Conservation (phyloP, 2,888 invertebrate genomes). For the Brachyopa scutellaris region DNA sequence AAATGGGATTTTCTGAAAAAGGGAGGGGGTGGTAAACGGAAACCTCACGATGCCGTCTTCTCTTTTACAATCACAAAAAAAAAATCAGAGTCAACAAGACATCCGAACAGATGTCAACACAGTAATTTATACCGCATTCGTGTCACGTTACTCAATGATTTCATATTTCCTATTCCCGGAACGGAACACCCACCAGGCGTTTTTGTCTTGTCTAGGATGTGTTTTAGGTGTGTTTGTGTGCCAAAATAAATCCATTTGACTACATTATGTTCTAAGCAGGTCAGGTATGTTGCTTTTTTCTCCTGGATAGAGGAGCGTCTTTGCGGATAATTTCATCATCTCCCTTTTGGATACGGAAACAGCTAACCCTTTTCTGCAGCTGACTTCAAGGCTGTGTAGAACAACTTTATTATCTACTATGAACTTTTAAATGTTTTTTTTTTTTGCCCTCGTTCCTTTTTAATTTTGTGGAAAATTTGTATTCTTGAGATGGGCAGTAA, state of each 20-base stretch:
- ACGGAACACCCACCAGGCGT: neutral
- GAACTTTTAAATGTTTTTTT: conserved; percentile 29
- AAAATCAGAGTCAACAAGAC: conserved; percentile 30
- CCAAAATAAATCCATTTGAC: neutral
- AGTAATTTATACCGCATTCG: conserved; percentile 54
- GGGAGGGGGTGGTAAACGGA: neutral
- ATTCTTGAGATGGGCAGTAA: conserved; percentile 45
- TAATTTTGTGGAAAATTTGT: conserved; percentile 14
- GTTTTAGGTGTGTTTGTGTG: neutral
- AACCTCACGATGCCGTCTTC: too few species aligned
- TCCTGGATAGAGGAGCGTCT: neutral
- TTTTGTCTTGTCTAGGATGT: neutral
- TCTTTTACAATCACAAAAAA: too few species aligned
- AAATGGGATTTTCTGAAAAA: neutral
- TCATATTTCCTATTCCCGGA: conserved; percentile 27
- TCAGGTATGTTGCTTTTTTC: neutral
- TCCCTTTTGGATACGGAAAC: neutral
- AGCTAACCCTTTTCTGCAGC: neutral
- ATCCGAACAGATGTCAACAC: conserved; percentile 58
- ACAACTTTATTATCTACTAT: conserved; percentile 32
- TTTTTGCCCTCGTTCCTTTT: neutral
- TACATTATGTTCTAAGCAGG: neutral
- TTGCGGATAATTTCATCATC: conserved; percentile 32
- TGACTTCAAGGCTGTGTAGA: conserved; percentile 9
- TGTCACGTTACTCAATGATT: conserved; percentile 56